Conservation (phyloP, 2,113 vertebrate species). For the Calidris pugnax region DNA sequence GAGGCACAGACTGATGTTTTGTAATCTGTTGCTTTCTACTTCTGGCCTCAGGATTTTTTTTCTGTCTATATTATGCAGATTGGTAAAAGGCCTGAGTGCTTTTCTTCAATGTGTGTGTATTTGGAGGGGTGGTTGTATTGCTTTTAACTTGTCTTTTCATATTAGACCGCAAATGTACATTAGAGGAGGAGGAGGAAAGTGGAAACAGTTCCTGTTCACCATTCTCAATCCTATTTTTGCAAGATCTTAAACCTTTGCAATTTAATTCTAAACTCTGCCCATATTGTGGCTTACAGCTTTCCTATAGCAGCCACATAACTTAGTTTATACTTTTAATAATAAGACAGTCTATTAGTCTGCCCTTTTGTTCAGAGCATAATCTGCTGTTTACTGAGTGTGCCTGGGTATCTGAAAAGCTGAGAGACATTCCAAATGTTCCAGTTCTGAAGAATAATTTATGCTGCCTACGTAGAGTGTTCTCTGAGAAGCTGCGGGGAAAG, state of each 20-base stretch:
- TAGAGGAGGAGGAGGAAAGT: no score
- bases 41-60: no score
- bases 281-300: not conserved
- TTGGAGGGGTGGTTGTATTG: no score
- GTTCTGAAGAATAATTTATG: not conserved
- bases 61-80: no score
- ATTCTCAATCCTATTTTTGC: not conserved
- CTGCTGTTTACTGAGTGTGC: not conserved
- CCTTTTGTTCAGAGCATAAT: not conserved
- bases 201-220: not conserved
- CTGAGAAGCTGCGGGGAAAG: not conserved
- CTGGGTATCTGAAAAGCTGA: not conserved
- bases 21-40: no score
- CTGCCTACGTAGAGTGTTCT: slow-evolving; percentile 6
- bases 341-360: not conserved
- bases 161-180: no score
- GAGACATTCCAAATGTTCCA: not conserved
- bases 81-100: no score
- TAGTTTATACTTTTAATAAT: not conserved
- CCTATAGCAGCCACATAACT: not conserved
- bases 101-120: no score
- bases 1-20: no score
- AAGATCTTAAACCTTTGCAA: not conserved
- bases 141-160: no score
- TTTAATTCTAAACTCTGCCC: not conserved